Evolutionary conservation across 2,113 vertebrate genomes (phyloP).

Genomic region (Takifugu bimaculatus): DNA sequence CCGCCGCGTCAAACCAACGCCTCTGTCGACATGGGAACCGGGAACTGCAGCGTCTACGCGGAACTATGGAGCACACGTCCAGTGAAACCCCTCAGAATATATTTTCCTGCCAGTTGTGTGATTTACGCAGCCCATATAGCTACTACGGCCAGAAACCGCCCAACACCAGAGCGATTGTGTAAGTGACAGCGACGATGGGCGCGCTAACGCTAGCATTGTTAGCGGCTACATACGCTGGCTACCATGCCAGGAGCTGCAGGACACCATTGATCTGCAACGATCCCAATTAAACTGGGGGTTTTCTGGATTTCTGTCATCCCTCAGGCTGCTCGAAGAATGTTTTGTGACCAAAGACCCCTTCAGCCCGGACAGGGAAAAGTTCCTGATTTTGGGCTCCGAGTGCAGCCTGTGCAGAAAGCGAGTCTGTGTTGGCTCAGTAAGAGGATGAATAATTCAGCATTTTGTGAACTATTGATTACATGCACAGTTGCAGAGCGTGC

Average conservation of each 20-base stretch:
- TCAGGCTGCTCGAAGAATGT: slow-evolving; percentile 84
- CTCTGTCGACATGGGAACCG: not conserved
- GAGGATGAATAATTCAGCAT: slow-evolving; percentile 27
- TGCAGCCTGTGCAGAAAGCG: slow-evolving; percentile 77
- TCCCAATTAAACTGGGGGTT: no score
- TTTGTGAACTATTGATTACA: not conserved
- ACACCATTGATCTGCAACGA: no score
- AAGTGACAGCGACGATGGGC: slow-evolving; percentile 61
- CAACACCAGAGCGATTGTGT: slow-evolving; percentile 78
- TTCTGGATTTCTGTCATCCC: not conserved
- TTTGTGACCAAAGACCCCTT: slow-evolving; percentile 86
- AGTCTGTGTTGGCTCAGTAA: slow-evolving; percentile 81
- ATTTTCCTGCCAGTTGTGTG: slow-evolving; percentile 81
- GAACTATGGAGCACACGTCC: slow-evolving; percentile 64
- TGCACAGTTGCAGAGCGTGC: not conserved
- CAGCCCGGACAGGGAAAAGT: slow-evolving; percentile 76
- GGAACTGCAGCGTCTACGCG: slow-evolving; percentile 8
- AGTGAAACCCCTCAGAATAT: slow-evolving; percentile 48
- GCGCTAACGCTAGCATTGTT: slow-evolving; percentile 24
- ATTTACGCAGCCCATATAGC: slow-evolving; percentile 71
- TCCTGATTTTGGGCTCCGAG: slow-evolving; percentile 80
- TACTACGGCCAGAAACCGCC: slow-evolving; percentile 84
- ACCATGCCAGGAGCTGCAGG: not conserved
- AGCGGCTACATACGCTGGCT: slow-evolving; percentile 4
- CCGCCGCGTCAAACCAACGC: not conserved